Evolutionary conservation across 92 coral and sea anemone species (phyloP), one percentile per base, ranked within the genome.

Genomic region (Ricordea florida): DNA sequence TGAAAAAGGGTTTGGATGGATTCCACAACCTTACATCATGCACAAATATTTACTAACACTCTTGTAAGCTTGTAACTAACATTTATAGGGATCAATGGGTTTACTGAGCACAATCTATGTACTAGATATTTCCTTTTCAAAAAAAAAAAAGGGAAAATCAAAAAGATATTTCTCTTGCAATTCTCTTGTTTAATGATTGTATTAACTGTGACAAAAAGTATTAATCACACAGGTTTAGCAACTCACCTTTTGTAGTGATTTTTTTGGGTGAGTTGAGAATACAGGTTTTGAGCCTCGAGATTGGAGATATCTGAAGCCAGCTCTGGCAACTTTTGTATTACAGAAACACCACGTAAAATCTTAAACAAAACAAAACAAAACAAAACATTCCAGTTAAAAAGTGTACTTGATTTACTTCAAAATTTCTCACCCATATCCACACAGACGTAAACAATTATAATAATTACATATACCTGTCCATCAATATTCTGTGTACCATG

Each of bases 401-500:
- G n/a, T n/a, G n/a, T n/a, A n/a, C n/a, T n/a, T n/a, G n/a, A n/a
- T n/a, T n/a, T n/a, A n/a, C n/a, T n/a, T n/a, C n/a, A n/a, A n/a
- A n/a, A n/a, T n/a, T n/a, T n/a, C n/a, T n/a, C n/a, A n/a, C n/a
- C n/a, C n/a, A n/a, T n/a, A n/a, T n/a, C n/a, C n/a, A n/a, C n/a
- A n/a, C n/a, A n/a, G n/a, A n/a, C n/a, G n/a, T n/a, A n/a, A n/a
- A n/a, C n/a, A n/a, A n/a, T n/a, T n/a, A n/a, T n/a, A n/a, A 41
- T 10, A 49, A 22, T 10, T 1, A 17, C 18, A 49, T 10, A 21
- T 47, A 72, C 79, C 68, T 72, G 79, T 42, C 67, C 68, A 17
- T 72, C 67, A 37, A 72, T 56, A 51, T 72, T 72, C 21, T 72
- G 79, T 11, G 79, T 72, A 28, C 79, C 79, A 58, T 72, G 68